Conservation (phyloP, 2,888 invertebrate species). For the Ochropleura leucogaster region DNA sequence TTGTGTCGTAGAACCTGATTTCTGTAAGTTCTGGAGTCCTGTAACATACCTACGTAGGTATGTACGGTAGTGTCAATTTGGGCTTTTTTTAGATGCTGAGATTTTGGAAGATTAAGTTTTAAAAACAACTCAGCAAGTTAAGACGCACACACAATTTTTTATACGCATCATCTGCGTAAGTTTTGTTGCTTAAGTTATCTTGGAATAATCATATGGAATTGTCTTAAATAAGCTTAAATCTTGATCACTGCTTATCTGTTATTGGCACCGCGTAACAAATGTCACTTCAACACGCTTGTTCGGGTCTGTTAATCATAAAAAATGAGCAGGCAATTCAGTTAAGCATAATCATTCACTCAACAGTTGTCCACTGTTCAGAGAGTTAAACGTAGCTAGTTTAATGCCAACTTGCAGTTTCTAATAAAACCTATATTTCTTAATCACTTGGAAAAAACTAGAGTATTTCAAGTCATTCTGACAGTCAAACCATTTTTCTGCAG, state of each 20-base stretch:
- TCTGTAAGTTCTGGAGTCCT: conserved; percentile 55
- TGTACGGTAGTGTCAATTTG: conserved; percentile 17
- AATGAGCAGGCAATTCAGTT: background rate
- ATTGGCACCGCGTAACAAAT: background rate
- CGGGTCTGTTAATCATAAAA: background rate
- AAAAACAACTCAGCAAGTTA: background rate
- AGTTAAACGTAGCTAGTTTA: background rate
- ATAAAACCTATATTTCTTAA: background rate
- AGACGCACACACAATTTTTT: background rate
- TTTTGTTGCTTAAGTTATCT: background rate
- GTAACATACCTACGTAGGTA: conserved; percentile 43
- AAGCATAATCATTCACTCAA: background rate
- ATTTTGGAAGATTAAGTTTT: background rate
- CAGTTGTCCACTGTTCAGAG: background rate
- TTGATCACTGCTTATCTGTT: background rate
- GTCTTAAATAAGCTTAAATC: background rate
- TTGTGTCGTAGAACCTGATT: conserved; percentile 72
- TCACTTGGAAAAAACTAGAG: conserved; percentile 8
- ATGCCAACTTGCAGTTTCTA: background rate
- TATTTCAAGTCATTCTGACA: conserved; percentile 3
- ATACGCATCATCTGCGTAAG: background rate
- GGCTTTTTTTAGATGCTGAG: background rate
- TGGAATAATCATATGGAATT: background rate
- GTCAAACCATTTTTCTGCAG: conserved; percentile 23
- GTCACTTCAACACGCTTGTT: background rate